These are phyloP conservation scores for Zingel zingel DNA, from an alignment of 2,113 vertebrate species.

Conservation along the genomic window DNA sequence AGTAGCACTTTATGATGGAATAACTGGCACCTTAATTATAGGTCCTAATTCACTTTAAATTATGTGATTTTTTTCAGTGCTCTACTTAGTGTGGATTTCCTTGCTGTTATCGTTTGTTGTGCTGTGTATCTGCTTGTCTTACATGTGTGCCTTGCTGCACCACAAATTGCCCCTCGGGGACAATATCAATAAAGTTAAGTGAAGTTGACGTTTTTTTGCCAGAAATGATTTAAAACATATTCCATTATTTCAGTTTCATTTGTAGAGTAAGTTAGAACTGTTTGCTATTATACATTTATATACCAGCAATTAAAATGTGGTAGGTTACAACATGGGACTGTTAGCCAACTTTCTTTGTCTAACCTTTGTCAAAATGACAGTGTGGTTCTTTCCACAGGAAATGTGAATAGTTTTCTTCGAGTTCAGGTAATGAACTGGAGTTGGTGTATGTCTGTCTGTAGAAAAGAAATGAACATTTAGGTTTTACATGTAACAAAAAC, in stretches of 20 bases:
- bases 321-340: background rate
- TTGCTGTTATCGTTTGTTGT: no score
- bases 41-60: no score
- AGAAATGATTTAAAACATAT: no score
- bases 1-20: no score
- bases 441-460: slow-evolving; percentile 90
- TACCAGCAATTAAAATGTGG: background rate
- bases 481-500: background rate
- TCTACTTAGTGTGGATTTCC: no score
- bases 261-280: background rate
- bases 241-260: background rate
- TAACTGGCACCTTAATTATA: no score
- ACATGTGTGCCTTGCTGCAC: no score
- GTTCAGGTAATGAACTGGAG: slow-evolving; percentile 86
- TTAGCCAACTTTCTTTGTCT: background rate
- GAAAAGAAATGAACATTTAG: slow-evolving; percentile 8
- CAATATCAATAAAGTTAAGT: no score
- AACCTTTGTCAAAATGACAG: slow-evolving; percentile 92
- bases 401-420: slow-evolving; percentile 90
- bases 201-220: no score
- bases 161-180: no score
- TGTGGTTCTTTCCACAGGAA: slow-evolving; percentile 94
- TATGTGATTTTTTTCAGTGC: no score
- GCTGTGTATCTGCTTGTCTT: no score
- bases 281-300: background rate